phyloP scores from a whole-genome alignment of 1,140 invertebrate species.

The Cecropterus lyciades region DNA sequence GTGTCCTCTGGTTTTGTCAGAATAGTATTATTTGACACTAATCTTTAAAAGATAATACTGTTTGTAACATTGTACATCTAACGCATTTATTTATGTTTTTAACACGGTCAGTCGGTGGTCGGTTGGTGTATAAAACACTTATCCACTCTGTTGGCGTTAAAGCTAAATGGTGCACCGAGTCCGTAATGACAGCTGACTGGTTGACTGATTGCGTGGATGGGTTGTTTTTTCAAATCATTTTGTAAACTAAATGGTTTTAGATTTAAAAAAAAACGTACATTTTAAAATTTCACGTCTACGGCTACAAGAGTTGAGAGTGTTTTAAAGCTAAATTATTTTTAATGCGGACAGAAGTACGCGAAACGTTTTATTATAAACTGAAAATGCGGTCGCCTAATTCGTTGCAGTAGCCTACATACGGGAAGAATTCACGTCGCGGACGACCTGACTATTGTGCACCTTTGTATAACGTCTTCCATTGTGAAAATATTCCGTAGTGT shows the following conservation, averaged over 20 bases:
- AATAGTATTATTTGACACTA: too few species aligned
- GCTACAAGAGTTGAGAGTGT: too few species aligned
- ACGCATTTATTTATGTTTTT: background rate
- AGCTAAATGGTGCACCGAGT: slow-evolving; percentile 4
- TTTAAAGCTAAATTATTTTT: background rate
- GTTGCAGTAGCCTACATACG: slow-evolving; percentile 5
- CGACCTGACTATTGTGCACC: slow-evolving; percentile 21
- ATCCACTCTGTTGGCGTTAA: background rate
- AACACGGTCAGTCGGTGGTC: background rate
- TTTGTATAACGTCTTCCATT: slow-evolving; percentile 25
- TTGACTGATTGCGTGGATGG: background rate
- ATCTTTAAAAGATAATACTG: background rate
- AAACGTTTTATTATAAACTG: slow-evolving; percentile 6
- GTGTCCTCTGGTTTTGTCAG: too few species aligned
- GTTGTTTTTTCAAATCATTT: background rate
- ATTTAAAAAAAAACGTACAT: background rate
- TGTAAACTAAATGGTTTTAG: background rate
- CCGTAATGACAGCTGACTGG: background rate
- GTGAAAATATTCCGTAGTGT: slow-evolving; percentile 19
- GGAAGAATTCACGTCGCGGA: slow-evolving; percentile 15
- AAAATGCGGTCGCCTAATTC: slow-evolving; percentile 24
- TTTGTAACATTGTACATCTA: background rate
- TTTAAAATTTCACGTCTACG: too few species aligned
- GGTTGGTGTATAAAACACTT: background rate
- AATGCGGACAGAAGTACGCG: background rate